Evolutionary conservation across 2,113 vertebrate genomes (phyloP).

Genomic region (Tetrao urogallus): DNA sequence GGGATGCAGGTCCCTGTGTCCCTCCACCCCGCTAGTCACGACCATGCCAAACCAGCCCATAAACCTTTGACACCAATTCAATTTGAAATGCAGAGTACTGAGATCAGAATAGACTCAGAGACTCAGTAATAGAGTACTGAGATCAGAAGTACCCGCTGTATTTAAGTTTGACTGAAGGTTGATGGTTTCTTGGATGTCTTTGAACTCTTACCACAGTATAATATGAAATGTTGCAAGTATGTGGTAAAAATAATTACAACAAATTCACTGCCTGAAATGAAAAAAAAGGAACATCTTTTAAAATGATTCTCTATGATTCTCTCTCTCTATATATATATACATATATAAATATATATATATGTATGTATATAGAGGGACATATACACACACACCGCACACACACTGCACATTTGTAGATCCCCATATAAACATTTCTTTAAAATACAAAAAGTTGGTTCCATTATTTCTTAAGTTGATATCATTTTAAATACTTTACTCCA

Average conservation of each 20-base stretch:
- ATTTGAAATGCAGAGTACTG: neutral
- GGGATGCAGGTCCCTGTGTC: no score
- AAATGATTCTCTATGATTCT: neutral
- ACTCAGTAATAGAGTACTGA: neutral
- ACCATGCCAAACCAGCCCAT: no score
- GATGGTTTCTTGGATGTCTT: neutral
- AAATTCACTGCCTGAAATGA: neutral
- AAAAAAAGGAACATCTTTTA: neutral
- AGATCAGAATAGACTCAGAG: no score
- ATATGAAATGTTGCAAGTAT: neutral
- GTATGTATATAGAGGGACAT: neutral
- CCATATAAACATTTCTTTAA: conserved; percentile 30
- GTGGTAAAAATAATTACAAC: neutral
- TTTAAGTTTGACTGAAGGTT: neutral
- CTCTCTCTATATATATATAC: neutral
- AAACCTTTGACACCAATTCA: neutral
- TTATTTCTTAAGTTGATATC: conserved; percentile 1
- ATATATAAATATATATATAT: neutral
- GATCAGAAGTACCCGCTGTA: neutral
- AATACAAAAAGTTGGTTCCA: neutral
- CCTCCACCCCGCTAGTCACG: no score
- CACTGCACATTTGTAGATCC: neutral
- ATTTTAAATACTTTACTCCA: conserved; percentile 22
- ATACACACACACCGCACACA: neutral
- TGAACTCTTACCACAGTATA: neutral